phyloP scores from a whole-genome alignment of 2,113 vertebrate species.

The Hippocampus guttulatus region DNA sequence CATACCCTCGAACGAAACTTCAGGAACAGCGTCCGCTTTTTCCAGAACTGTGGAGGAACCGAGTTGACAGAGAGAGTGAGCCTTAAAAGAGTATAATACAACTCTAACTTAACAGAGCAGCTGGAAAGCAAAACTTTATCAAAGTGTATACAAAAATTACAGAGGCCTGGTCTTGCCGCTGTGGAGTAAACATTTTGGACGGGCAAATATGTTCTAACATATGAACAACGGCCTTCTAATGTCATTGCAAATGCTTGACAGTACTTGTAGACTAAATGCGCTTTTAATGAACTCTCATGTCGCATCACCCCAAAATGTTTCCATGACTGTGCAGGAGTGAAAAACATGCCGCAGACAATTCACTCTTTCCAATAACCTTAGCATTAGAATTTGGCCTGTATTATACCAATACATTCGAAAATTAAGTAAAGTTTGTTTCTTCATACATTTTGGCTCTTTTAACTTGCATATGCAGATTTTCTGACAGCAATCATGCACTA shows the following conservation, averaged over 20 bases:
- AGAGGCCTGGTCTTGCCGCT: too few species aligned
- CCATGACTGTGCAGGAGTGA: conserved; percentile 28
- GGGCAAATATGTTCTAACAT: too few species aligned
- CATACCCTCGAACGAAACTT: conserved; percentile 77
- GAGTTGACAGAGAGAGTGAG: conserved; percentile 42
- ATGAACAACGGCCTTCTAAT: too few species aligned
- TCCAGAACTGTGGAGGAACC: conserved; percentile 71
- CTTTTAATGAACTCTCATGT: conserved; percentile 42
- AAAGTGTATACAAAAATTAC: neutral
- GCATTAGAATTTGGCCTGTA: too few species aligned
- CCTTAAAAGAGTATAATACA: neutral
- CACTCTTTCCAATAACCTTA: conserved; percentile 9
- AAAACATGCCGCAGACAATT: conserved; percentile 30
- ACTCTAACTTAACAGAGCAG: conserved; percentile 2
- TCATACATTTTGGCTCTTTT: too few species aligned
- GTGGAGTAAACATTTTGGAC: too few species aligned
- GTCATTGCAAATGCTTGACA: too few species aligned
- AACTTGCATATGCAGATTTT: too few species aligned
- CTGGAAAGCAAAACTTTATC: neutral
- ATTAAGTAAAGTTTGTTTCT: too few species aligned
- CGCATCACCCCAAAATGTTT: conserved; percentile 31
- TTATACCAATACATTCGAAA: too few species aligned
- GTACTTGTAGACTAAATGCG: neutral
- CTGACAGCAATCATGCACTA: too few species aligned
- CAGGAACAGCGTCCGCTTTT: conserved; percentile 73